Evolutionary conservation across 2,797 vertebrate genomes (phyloP).

Genomic region (Lepus oiostolus): DNA sequence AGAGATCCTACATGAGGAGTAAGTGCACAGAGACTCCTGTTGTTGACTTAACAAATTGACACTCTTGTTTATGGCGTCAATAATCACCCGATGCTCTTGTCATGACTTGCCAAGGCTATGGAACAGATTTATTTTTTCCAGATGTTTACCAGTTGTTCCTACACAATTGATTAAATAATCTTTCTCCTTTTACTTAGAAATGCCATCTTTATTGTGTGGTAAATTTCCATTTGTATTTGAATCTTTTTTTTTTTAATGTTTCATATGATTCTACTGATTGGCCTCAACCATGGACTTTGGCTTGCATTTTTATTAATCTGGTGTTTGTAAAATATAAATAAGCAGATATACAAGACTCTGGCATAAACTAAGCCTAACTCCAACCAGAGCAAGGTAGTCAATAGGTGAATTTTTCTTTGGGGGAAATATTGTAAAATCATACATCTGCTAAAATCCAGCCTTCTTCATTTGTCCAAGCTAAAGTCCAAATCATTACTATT

Average conservation of each 20-base stretch:
- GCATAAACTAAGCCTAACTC: conserved; percentile 55
- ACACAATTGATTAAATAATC: conserved; percentile 2
- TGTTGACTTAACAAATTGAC: no score
- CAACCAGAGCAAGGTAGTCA: conserved; percentile 38
- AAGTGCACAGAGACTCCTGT: no score
- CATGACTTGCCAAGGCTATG: no score
- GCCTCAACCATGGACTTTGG: background rate
- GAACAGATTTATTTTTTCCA: background rate
- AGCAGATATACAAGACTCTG: conserved; percentile 50
- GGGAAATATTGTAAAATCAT: conserved; percentile 57
- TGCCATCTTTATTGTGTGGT: background rate
- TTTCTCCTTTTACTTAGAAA: conserved; percentile 57
- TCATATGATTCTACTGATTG: conserved; percentile 18
- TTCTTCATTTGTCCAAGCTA: background rate
- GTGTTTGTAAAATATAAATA: conserved; percentile 48
- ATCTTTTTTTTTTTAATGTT: background rate
- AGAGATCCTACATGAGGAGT: no score
- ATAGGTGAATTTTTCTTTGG: conserved; percentile 61
- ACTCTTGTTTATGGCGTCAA: no score
- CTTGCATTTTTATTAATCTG: conserved; percentile 42
- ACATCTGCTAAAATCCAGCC: conserved; percentile 61
- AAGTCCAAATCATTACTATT: background rate
- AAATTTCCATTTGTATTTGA: conserved; percentile 34
- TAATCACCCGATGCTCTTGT: no score
- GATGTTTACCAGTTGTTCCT: conserved; percentile 60